Base-by-base conservation (phyloP, 2,113 vertebrate species). In the Corydoras sp. region DNA sequence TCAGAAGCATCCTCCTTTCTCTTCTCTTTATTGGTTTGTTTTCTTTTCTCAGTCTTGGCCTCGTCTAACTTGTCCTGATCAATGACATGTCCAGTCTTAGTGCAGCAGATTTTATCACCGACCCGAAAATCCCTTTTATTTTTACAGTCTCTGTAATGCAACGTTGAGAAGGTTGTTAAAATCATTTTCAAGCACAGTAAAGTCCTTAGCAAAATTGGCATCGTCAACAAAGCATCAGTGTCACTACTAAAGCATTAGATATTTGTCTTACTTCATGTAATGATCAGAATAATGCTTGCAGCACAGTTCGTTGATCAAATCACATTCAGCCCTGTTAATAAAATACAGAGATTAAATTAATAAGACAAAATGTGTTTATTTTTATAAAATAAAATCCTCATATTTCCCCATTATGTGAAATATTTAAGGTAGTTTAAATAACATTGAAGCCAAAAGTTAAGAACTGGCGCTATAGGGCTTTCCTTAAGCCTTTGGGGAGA, bases 81-180 rank as follows among this genome's bases (percentile, higher is more conserved):
- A 1, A 56, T 77, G 59, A 94, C 80, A 43, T 92, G 91, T 0
- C 81, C 84, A 30, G 93, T 95, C 74, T 66, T 89, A 0, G 64
- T 92, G 78, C 90, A 93, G 75, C 91, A 90, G 49, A 93, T 90
- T 86, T 95, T 95, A 83, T 95, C 92, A 0, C 59, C 78, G 2
- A 14, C 24, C 69, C 72, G 82, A 81, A 94, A 94, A 0, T 81
- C 0, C 2, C 81, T 56, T 77, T 71, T 81, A 0, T 85, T 86
- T 76, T 79, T 83, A 62, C 58, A 14, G 65, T 51, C 75, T 58
- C 81, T 86, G 31, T 13, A 58, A 48, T 56, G 2, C n/a, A 67
- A 3, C 18, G 24, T 49, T 32, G 18, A 10, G 24, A 5, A 61
- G 18, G 18, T 24, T 24, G 18, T 24, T 24, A 24, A 24, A 24